Base-by-base conservation (phyloP, 2,113 vertebrate genomes). In the Alligator sinensis region DNA sequence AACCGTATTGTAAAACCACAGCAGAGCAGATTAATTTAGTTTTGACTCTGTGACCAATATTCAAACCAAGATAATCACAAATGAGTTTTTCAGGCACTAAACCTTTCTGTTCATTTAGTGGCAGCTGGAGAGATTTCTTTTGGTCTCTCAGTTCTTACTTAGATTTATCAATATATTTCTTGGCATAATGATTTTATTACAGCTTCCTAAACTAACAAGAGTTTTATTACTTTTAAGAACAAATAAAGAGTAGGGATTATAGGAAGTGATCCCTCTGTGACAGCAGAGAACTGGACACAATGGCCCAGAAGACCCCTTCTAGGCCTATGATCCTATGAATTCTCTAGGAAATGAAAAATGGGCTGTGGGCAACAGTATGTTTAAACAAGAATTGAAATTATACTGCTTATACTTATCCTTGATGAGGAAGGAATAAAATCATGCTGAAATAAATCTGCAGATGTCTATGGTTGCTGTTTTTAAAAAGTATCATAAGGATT, bases 381-480 rank as follows among this genome's bases (percentile, higher is more conserved):
- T 70, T 70, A 19, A 1, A 5, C 9, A 30, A 18, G 28, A 34
- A 34, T 80, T 30, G 14, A 47, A 70, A 2, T 83, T 86, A 70
- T 8, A 60, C 30, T 80, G 54, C 79, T 86, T 84, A 28, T 4
- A 77, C 14, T 3, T 83, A 47, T 61, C 58, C 17, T 4, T 76
- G 27, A 68, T n/a, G 74, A 81, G 8, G 55, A 87, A 81, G 61
- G 24, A 80, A 16, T 11, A 30, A 17, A 87, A 57, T 7, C 84
- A 60, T 68, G 16, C 27, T 88, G 59, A 76, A 60, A 86, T 82
- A 80, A 82, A 59, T 24, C 38, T 0, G 4, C 18, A 81, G 60
- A 6, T 80, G 47, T 77, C 47, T 87, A 38, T 0, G 0, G 2
- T 4, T 1, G 1, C 5, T 91, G 34, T 34, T 34, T 61, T 59